Conservation (phyloP, 2,888 invertebrate genomes). For the Halocaridina rubra region DNA sequence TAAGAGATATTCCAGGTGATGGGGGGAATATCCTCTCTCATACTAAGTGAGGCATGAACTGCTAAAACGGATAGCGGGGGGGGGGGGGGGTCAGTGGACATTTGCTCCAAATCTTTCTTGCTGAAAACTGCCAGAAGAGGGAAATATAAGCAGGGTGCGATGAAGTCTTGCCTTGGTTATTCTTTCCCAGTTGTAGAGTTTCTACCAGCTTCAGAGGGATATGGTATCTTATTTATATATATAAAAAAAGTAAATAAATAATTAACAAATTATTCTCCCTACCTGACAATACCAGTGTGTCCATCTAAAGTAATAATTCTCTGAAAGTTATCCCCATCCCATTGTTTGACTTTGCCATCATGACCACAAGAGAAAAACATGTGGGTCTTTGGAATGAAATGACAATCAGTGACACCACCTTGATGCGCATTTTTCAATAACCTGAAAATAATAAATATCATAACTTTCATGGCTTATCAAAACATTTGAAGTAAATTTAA, state of each 20-base stretch:
- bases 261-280: too few relatives aligned
- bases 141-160: too few relatives aligned
- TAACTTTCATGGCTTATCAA: too few relatives aligned
- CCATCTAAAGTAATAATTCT: conserved; percentile 90
- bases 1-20: too few relatives aligned
- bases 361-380: conserved; percentile 93
- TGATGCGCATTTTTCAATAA: conserved; percentile 80
- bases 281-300: conserved; percentile 67
- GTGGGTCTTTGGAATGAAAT: conserved; percentile 91
- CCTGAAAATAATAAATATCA: conserved; percentile 18
- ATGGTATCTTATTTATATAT: too few relatives aligned
- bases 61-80: background rate
- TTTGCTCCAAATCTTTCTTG: background rate
- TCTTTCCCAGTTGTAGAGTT: too few relatives aligned
- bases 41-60: too few relatives aligned
- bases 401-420: conserved; percentile 89
- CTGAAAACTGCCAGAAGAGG: background rate
- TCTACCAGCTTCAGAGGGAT: too few relatives aligned
- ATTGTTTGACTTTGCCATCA: conserved; percentile 94
- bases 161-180: too few relatives aligned
- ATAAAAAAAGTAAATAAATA: too few relatives aligned
- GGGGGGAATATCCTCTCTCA: too few relatives aligned
- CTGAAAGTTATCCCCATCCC: conserved; percentile 94
- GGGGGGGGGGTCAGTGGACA: background rate
- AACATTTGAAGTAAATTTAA: too few relatives aligned